These are phyloP conservation scores for Drosophila simulans DNA, from an alignment of 1,140 invertebrate genomes.

Conservation along the genomic window DNA sequence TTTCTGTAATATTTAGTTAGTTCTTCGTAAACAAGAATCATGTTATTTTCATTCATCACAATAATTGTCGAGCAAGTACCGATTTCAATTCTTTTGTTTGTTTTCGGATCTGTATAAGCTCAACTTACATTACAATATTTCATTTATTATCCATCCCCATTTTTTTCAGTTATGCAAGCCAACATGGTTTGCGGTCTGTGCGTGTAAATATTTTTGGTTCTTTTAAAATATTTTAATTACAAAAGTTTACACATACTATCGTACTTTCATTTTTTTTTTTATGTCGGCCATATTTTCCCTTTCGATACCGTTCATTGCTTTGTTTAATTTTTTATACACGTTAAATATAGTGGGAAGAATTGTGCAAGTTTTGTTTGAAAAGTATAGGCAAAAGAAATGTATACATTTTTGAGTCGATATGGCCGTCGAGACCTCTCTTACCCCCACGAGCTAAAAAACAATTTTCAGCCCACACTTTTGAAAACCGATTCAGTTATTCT, in stretches of 20 bases:
- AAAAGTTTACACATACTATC: neutral
- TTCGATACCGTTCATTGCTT: neutral
- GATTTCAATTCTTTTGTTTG: no score
- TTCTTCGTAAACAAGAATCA: no score
- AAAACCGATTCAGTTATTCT: no score
- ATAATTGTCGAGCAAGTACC: neutral
- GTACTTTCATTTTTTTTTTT: neutral
- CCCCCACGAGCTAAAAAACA: no score
- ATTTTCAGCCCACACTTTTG: no score
- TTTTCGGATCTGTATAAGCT: no score
- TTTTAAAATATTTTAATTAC: constrained; percentile 11
- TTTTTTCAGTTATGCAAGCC: constrained; percentile 9
- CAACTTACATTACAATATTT: constrained; percentile 2
- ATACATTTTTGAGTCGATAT: no score
- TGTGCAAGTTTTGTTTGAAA: no score
- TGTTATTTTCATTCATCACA: neutral
- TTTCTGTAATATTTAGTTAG: no score
- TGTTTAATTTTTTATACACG: neutral
- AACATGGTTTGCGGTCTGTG: constrained; percentile 2
- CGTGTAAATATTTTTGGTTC: neutral
- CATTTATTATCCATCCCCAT: neutral
- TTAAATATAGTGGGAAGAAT: neutral
- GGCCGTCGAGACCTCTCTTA: no score
- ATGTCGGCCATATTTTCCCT: neutral
- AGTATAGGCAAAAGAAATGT: no score